Evolutionary conservation across 2,888 invertebrate species (phyloP).

Genomic region (Drosophila ezoana): DNA sequence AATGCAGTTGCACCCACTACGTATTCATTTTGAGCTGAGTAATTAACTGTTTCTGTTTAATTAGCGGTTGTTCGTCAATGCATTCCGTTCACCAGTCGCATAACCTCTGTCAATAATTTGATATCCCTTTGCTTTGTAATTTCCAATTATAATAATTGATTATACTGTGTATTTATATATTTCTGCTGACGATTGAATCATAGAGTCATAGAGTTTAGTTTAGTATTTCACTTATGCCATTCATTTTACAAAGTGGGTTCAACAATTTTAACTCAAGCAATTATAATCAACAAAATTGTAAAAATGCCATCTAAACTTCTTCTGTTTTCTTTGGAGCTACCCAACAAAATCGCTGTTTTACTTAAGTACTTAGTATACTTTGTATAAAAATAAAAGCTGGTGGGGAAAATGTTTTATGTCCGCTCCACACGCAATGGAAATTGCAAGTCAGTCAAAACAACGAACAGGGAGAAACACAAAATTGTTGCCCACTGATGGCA

Average conservation of each 20-base stretch:
- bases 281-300: slow-evolving; percentile 1
- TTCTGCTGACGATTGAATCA: neutral
- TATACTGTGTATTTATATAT: neutral
- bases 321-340: neutral
- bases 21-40: slow-evolving; percentile 20
- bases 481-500: slow-evolving; percentile 55
- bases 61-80: slow-evolving; percentile 47
- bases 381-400: slow-evolving; percentile 29
- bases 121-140: neutral
- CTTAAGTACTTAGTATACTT: slow-evolving; percentile 8
- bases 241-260: neutral
- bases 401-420: slow-evolving; percentile 47
- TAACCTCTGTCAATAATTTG: slow-evolving; percentile 18
- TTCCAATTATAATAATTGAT: slow-evolving; percentile 11
- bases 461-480: slow-evolving; percentile 25
- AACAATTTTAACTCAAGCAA: neutral
- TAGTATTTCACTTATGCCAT: neutral
- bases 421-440: slow-evolving; percentile 48
- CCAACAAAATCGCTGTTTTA: slow-evolving; percentile 20
- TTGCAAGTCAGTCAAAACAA: slow-evolving; percentile 37
- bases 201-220: too few species aligned
- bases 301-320: neutral
- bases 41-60: slow-evolving; percentile 65
- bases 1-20: slow-evolving; percentile 1
- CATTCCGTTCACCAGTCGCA: slow-evolving; percentile 28